Base-by-base conservation (phyloP, 2,113 vertebrate genomes). In the Gulo gulo region DNA sequence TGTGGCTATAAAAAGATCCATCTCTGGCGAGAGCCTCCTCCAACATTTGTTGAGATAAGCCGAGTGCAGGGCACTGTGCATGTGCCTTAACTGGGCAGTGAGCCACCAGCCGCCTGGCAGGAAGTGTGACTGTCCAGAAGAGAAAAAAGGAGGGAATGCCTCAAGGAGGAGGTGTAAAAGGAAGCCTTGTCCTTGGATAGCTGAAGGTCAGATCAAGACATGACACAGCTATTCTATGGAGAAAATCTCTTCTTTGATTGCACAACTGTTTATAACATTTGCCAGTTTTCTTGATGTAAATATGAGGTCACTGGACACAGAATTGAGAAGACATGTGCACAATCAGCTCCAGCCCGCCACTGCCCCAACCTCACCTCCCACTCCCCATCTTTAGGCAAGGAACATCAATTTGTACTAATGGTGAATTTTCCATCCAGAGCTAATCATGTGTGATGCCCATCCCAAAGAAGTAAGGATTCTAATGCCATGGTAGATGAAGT, bases 1-100 rank as follows among this genome's bases (percentile, higher is more conserved):
- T 91, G 71, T 91, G 52, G 20, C n/a, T 95, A 69, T 93, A 73
- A 87, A 93, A 96, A 81, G 71, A 85, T 21, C 47, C 29, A 11
- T 78, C 47, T 88, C 73, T 63, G 34, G 71, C 85, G 50, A 91
- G 8, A 67, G 24, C 18, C 39, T 93, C 71, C 79, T 84, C 42
- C 29, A 76, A 29, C 11, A 1, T 93, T 84, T 91, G 61, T 87
- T 96, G 82, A 91, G 65, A 73, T 83, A 63, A 94, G 15, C 23
- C 21, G 11, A 78, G 16, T 24, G 2, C 34, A 74, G 63, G 34
- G 34, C 29, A 21, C 55, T 39, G 16, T 65, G 47, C 31, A 0
- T 50, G 45, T 52, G 31, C 42, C 74, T 90, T 86, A 57, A n/a
- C 74, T 61, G 47, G 76, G 82, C 24, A 85, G 82, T 31, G 5